Evolutionary conservation across 2,113 vertebrate species (phyloP).

Genomic region (Rhadina sibilatrix): DNA sequence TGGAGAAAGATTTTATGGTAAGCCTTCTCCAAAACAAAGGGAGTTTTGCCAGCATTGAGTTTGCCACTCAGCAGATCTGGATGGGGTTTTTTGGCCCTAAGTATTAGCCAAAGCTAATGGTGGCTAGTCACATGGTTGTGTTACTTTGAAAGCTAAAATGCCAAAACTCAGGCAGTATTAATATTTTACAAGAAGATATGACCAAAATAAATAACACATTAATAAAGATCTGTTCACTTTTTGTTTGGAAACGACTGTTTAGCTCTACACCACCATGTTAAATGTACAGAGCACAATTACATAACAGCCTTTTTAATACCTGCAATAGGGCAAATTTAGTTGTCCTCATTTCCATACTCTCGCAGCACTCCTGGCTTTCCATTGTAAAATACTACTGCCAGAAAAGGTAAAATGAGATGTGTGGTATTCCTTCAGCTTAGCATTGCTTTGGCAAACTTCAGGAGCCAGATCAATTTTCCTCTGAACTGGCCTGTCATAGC

Average conservation of each 20-base stretch:
- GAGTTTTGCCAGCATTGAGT: background rate
- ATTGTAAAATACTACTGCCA: background rate
- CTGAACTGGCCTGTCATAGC: background rate
- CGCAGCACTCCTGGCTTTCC: background rate
- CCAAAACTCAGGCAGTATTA: background rate
- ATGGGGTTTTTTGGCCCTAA: background rate
- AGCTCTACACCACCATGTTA: background rate
- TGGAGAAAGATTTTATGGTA: background rate
- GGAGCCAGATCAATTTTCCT: background rate
- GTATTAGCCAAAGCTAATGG: background rate
- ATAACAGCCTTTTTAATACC: background rate
- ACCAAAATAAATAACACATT: background rate
- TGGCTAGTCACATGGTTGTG: background rate
- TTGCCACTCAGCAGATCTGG: background rate
- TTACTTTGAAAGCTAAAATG: background rate
- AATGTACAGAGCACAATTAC: background rate
- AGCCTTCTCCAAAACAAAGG: background rate
- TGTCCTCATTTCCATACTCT: slow-evolving; percentile 22
- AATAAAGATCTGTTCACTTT: background rate
- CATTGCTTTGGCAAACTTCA: background rate
- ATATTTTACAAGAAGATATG: background rate
- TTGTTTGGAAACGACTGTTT: background rate
- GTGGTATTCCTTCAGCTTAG: background rate
- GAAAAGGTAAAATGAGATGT: slow-evolving; percentile 25
- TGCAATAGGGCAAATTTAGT: background rate